phyloP scores from a whole-genome alignment of 2,888 invertebrate genomes.

The Ramazzottius varieornatus region DNA sequence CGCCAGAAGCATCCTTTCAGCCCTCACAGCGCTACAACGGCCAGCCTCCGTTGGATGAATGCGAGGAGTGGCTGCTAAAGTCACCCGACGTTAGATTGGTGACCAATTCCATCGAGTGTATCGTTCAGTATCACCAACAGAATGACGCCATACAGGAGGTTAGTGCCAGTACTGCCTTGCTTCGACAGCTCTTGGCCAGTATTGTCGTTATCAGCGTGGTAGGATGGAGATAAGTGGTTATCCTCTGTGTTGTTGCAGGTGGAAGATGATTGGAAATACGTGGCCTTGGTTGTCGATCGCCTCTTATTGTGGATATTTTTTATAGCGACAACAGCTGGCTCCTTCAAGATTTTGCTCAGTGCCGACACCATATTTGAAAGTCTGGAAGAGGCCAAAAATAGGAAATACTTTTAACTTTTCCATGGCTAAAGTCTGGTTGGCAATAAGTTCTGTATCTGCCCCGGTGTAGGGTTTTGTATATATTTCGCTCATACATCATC shows the following conservation, averaged over 20 bases:
- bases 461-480: too few species aligned
- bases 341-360: background rate
- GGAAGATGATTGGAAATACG: conserved; percentile 2
- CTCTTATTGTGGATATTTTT: background rate
- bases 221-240: too few species aligned
- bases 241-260: background rate
- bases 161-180: background rate
- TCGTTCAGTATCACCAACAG: background rate
- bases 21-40: background rate
- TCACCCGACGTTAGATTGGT: background rate
- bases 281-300: background rate
- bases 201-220: too few species aligned
- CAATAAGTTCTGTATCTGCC: too few species aligned
- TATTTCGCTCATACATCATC: too few species aligned
- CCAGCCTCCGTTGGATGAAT: background rate
- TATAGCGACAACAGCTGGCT: background rate
- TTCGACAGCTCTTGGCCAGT: too few species aligned
- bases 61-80: background rate
- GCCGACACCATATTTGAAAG: background rate
- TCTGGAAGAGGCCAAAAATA: background rate
- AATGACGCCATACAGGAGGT: conserved; percentile 1
- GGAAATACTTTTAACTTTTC: background rate
- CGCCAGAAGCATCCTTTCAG: background rate
- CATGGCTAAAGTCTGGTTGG: background rate
- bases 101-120: background rate